Percentiles rank a stretch among this genome's conserved stretches.
These are phyloP conservation scores for Zaprionus vittiger DNA, from an alignment of 1,140 invertebrate genomes.

Conservation along the genomic window DNA sequence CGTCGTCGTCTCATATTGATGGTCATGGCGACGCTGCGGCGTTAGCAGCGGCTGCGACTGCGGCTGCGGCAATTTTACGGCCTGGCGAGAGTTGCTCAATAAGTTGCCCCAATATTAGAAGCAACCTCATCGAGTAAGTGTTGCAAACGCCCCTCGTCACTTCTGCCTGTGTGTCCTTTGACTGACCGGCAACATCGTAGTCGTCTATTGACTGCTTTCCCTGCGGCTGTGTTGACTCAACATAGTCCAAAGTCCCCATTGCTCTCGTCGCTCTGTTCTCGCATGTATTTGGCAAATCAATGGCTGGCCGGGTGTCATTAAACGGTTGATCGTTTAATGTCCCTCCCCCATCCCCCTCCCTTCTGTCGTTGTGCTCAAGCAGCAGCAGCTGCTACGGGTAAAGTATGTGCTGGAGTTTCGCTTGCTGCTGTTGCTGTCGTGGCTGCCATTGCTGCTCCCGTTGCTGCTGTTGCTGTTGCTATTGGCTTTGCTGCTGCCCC, in stretches of 20 bases:
- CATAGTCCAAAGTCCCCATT: conserved; percentile 38
- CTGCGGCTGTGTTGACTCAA: conserved; percentile 77
- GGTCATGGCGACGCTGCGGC: conserved; percentile 56
- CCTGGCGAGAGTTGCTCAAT: conserved; percentile 47
- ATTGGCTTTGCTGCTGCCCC: conserved; percentile 3
- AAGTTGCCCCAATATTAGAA: conserved; percentile 15
- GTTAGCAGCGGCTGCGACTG: conserved; percentile 35
- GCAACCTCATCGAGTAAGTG: neutral
- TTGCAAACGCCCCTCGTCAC: conserved; percentile 40
- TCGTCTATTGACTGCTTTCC: conserved; percentile 66
- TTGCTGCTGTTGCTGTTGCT: conserved; percentile 23
- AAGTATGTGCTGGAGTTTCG: conserved; percentile 13
- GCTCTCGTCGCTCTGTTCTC: conserved; percentile 31
- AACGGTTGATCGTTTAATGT: conserved; percentile 81
- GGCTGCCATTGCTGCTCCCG: conserved; percentile 18
- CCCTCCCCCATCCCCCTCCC: conserved; percentile 20
- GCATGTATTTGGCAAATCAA: conserved; percentile 78
- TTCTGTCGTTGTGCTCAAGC: neutral
- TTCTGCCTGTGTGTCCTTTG: conserved; percentile 59
- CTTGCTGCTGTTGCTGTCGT: conserved; percentile 1
- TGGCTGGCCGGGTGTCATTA: conserved; percentile 80
- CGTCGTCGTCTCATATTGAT: conserved; percentile 70
- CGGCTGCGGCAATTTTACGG: conserved; percentile 52
- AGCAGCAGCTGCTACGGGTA: conserved; percentile 28
- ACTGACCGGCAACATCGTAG: conserved; percentile 49